Percentiles rank a stretch among this genome's conserved stretches.
Conservation (phyloP, 2,888 invertebrate species). For the Eristalinus sepulchralis region DNA sequence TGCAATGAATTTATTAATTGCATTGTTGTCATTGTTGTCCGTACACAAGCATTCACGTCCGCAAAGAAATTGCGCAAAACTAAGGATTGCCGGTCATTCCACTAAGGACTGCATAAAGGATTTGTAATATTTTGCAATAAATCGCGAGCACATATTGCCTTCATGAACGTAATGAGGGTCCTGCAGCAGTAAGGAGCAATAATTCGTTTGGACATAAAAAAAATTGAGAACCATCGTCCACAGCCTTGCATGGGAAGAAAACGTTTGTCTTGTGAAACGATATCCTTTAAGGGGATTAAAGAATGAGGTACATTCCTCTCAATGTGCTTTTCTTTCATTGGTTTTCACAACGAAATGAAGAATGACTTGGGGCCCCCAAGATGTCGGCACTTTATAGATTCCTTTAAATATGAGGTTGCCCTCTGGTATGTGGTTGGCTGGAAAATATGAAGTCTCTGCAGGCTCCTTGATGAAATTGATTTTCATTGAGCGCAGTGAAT, state of each 20-base stretch:
- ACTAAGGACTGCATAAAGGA: neutral
- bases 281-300: neutral
- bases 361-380: neutral
- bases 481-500: too few relatives aligned
- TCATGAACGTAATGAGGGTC: neutral
- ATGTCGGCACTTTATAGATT: neutral
- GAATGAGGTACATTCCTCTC: neutral
- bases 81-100: neutral
- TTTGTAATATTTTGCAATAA: neutral
- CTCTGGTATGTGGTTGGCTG: neutral
- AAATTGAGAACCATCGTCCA: neutral
- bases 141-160: neutral
- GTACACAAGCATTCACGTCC: neutral
- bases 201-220: neutral
- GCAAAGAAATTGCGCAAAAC: neutral
- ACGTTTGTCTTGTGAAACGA: neutral
- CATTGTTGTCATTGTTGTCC: neutral
- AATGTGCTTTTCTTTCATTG: neutral
- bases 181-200: neutral
- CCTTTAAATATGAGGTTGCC: neutral
- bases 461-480: neutral
- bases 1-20: constrained; percentile 10
- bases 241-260: neutral
- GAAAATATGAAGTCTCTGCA: neutral
- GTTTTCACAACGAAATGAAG: neutral